Evolutionary conservation across 2,797 vertebrate genomes (phyloP).

Genomic region (Eulemur albifrons): DNA sequence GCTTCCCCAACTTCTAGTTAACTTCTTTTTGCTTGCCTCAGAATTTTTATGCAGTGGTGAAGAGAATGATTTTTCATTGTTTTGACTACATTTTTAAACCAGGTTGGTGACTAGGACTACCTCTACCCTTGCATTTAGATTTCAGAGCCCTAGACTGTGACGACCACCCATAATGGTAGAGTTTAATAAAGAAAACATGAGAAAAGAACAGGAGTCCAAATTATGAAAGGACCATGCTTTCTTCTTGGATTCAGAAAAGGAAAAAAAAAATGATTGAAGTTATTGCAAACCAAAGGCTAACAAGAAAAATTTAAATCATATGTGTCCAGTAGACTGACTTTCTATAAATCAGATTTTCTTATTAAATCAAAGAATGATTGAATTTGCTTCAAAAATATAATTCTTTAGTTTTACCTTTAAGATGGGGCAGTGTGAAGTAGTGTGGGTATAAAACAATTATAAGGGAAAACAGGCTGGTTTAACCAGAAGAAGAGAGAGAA

Average conservation of each 20-base stretch:
- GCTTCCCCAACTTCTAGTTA: neutral
- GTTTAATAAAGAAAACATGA: neutral
- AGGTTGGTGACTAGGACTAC: neutral
- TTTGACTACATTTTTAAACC: neutral
- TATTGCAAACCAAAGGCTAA: neutral
- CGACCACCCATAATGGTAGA: neutral
- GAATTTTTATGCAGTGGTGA: neutral
- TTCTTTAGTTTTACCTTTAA: slow-evolving; percentile 13
- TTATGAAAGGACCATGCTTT: neutral
- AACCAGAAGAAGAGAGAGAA: neutral
- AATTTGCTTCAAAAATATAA: neutral
- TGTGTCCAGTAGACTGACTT: neutral
- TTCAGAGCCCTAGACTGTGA: neutral
- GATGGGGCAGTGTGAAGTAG: neutral
- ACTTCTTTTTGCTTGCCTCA: neutral
- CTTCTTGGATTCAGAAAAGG: neutral
- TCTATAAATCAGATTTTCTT: neutral
- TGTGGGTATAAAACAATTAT: neutral
- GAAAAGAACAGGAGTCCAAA: neutral
- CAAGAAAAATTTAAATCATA: neutral
- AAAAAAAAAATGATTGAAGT: neutral
- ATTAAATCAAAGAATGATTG: slow-evolving; percentile 5
- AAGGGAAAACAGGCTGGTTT: neutral
- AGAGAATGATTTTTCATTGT: neutral
- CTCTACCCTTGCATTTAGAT: neutral